Percentiles rank a stretch among this genome's conserved stretches.
Evolutionary conservation across 1,140 invertebrate species (phyloP).

Genomic region (Calliphora vicina): DNA sequence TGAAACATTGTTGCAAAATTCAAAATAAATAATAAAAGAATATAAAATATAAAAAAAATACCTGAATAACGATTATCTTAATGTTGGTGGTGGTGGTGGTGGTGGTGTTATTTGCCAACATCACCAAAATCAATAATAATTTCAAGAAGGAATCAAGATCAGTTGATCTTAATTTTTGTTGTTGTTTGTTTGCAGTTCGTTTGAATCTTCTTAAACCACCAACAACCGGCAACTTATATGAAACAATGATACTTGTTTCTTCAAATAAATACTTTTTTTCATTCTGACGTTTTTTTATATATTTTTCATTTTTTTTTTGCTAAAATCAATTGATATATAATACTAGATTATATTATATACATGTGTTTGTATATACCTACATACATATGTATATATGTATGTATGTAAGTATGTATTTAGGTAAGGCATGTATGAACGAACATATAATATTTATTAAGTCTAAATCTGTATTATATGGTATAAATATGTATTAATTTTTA

Average conservation of each 20-base stretch:
- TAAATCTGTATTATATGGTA: not conserved
- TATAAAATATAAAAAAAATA: too few relatives aligned
- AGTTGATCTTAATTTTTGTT: too few relatives aligned
- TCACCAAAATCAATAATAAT: too few relatives aligned
- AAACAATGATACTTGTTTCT: slow-evolving; percentile 1
- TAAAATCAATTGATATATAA: not conserved
- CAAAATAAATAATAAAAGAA: too few relatives aligned
- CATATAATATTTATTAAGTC: not conserved
- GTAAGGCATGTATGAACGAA: not conserved
- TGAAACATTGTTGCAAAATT: too few relatives aligned
- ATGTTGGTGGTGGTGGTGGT: too few relatives aligned
- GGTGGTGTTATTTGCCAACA: too few relatives aligned
- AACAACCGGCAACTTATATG: not conserved
- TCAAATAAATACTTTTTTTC: not conserved
- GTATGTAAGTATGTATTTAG: not conserved
- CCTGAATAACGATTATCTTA: too few relatives aligned
- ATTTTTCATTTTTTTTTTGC: not conserved
- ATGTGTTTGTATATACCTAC: not conserved
- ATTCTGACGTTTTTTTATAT: not conserved
- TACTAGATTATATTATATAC: not conserved
- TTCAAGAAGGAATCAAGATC: too few relatives aligned
- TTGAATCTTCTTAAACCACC: not conserved
- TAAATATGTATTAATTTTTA: slow-evolving; percentile 2
- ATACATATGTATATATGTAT: too few relatives aligned
- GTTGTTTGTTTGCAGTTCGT: too few relatives aligned